phyloP scores from a whole-genome alignment of 2,113 vertebrate genomes.

The Numenius arquata region DNA sequence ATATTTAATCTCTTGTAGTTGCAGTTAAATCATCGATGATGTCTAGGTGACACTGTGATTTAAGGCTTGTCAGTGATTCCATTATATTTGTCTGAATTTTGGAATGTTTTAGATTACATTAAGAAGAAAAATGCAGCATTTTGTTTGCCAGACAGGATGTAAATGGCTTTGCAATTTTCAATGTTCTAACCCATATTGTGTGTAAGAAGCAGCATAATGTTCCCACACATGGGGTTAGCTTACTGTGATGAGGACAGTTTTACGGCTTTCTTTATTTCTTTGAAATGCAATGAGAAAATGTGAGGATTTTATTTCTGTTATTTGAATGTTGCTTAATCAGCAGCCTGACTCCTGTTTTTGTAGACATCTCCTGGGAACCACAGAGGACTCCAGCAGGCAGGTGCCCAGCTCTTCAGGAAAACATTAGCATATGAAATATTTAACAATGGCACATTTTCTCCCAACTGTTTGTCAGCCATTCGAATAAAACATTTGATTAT shows the following conservation, averaged over 20 bases:
- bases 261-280: slow-evolving; percentile 7
- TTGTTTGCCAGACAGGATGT: not conserved
- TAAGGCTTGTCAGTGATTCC: not conserved
- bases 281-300: not conserved
- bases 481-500: not conserved
- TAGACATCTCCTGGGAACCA: not conserved
- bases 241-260: slow-evolving; percentile 32
- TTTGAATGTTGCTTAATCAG: slow-evolving; percentile 14
- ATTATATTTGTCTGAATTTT: not conserved
- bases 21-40: not conserved
- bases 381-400: slow-evolving; percentile 4
- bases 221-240: slow-evolving; percentile 19
- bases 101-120: not conserved
- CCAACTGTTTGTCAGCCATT: not conserved
- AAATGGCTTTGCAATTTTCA: slow-evolving; percentile 28
- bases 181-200: not conserved
- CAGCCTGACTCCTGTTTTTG: not conserved
- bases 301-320: slow-evolving; percentile 21
- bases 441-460: not conserved
- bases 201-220: not conserved
- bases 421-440: not conserved
- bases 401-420: slow-evolving; percentile 23
- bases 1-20: not conserved
- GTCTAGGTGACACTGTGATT: not conserved
- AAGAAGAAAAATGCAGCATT: not conserved